These are phyloP conservation scores for Lutjanus argentimaculatus DNA, from an alignment of 2,797 vertebrate species.

Conservation along the genomic window DNA sequence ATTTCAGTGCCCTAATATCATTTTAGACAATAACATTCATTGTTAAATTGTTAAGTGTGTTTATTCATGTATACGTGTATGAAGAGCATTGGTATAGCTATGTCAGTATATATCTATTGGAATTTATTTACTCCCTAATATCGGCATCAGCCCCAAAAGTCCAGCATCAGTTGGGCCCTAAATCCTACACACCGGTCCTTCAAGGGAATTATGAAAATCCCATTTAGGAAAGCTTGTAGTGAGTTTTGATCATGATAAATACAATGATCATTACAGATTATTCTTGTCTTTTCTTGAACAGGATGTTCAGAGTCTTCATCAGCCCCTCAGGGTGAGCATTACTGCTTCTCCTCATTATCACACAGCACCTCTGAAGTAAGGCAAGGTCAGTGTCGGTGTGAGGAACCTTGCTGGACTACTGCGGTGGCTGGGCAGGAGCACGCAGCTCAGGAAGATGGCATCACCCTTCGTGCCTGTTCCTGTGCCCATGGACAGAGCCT, in stretches of 20 bases:
- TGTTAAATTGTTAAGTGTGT: too few relatives aligned
- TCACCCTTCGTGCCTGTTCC: conserved; percentile 84
- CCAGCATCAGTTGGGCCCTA: too few relatives aligned
- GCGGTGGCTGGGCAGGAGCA: conserved; percentile 35
- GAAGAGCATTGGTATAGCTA: too few relatives aligned
- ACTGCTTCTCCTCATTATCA: conserved; percentile 6
- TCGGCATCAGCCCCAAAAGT: too few relatives aligned
- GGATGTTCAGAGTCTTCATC: conserved; percentile 22
- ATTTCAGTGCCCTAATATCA: too few relatives aligned
- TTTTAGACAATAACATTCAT: too few relatives aligned
- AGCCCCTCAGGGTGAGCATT: not conserved
- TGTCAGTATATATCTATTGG: too few relatives aligned
- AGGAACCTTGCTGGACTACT: conserved; percentile 7
- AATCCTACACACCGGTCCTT: too few relatives aligned
- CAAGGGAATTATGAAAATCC: not conserved
- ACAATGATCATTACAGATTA: not conserved
- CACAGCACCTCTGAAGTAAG: not conserved
- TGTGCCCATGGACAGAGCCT: conserved; percentile 73
- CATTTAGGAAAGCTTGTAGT: not conserved
- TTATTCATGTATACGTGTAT: too few relatives aligned
- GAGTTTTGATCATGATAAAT: not conserved
- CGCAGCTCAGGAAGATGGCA: conserved; percentile 73
- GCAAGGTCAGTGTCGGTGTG: not conserved
- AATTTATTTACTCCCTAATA: too few relatives aligned
- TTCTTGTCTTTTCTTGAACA: conserved; percentile 25